phyloP scores from a whole-genome alignment of 2,888 invertebrate species.

The Rugalucina vietnamica region DNA sequence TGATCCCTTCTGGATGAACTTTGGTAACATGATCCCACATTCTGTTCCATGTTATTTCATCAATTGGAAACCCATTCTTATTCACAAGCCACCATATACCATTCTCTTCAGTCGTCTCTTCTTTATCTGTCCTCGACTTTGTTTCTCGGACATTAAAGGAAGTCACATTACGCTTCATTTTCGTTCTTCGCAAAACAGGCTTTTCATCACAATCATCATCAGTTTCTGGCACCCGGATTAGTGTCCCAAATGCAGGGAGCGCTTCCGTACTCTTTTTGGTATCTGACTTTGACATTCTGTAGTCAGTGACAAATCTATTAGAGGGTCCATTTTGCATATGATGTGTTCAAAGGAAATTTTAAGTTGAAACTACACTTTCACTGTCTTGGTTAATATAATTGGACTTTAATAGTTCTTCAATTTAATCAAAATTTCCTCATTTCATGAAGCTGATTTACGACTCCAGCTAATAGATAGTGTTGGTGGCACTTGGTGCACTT shows the following conservation, averaged over 20 bases:
- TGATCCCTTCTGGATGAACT: slow-evolving; percentile 79
- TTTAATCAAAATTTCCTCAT: no score
- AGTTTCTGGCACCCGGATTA: slow-evolving; percentile 50
- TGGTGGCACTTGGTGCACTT: no score
- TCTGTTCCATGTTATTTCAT: slow-evolving; percentile 81
- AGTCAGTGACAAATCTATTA: background rate
- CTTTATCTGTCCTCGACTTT: slow-evolving; percentile 59
- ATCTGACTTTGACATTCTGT: background rate
- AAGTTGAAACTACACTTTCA: no score
- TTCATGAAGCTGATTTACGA: no score
- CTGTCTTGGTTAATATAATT: no score
- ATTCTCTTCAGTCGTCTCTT: slow-evolving; percentile 78
- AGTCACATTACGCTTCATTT: slow-evolving; percentile 58
- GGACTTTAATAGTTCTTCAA: no score
- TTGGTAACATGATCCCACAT: slow-evolving; percentile 83
- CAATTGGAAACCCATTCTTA: slow-evolving; percentile 82
- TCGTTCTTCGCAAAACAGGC: background rate
- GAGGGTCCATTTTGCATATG: background rate
- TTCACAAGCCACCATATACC: slow-evolving; percentile 83
- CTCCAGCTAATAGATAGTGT: no score
- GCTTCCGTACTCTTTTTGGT: background rate
- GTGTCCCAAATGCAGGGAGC: slow-evolving; percentile 49
- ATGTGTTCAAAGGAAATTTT: no score
- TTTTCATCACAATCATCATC: slow-evolving; percentile 28
- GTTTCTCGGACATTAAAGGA: slow-evolving; percentile 37